Evolutionary conservation across 2,797 vertebrate genomes (phyloP).

Genomic region (Adelosebastes latens): DNA sequence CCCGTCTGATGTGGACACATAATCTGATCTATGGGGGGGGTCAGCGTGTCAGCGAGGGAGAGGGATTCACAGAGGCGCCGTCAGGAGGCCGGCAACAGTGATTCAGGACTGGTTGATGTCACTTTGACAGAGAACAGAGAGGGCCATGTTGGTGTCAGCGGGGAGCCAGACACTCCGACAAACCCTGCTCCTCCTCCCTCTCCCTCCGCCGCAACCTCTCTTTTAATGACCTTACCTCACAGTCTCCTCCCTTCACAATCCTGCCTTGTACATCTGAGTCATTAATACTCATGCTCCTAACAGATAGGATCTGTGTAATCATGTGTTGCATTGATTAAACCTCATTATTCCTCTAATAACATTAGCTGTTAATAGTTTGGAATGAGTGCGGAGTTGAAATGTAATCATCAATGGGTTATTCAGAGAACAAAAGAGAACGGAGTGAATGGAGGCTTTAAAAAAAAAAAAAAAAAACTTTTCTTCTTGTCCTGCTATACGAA

Average conservation of each 20-base stretch:
- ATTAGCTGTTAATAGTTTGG: slow-evolving; percentile 46
- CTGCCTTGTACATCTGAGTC: slow-evolving; percentile 32
- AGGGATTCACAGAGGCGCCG: slow-evolving; percentile 49
- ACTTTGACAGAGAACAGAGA: slow-evolving; percentile 78
- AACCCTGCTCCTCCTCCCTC: slow-evolving; percentile 24
- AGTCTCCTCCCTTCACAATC: slow-evolving; percentile 12
- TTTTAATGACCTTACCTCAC: slow-evolving; percentile 42
- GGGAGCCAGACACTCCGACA: slow-evolving; percentile 58
- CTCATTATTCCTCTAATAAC: slow-evolving; percentile 52
- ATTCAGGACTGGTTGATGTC: slow-evolving; percentile 74
- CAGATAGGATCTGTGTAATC: slow-evolving; percentile 61
- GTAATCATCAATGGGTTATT: slow-evolving; percentile 51
- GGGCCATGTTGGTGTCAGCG: slow-evolving; percentile 72
- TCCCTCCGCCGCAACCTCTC: slow-evolving; percentile 24
- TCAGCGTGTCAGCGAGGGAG: slow-evolving; percentile 39
- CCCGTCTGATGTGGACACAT: slow-evolving; percentile 48
- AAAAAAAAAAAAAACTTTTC: slow-evolving; percentile 26
- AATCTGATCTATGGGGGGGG: slow-evolving; percentile 53
- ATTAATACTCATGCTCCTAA: slow-evolving; percentile 30
- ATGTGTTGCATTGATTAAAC: slow-evolving; percentile 57
- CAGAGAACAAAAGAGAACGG: slow-evolving; percentile 27
- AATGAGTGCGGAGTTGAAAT: slow-evolving; percentile 34
- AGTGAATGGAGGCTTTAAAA: slow-evolving; percentile 32
- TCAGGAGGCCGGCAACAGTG: slow-evolving; percentile 38
- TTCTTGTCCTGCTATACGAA: slow-evolving; percentile 27